A percentile compares a stretch with the other conserved stretches of the same genome.
phyloP scores from a whole-genome alignment of 2,888 invertebrate species.

The Cheilosia urbana region DNA sequence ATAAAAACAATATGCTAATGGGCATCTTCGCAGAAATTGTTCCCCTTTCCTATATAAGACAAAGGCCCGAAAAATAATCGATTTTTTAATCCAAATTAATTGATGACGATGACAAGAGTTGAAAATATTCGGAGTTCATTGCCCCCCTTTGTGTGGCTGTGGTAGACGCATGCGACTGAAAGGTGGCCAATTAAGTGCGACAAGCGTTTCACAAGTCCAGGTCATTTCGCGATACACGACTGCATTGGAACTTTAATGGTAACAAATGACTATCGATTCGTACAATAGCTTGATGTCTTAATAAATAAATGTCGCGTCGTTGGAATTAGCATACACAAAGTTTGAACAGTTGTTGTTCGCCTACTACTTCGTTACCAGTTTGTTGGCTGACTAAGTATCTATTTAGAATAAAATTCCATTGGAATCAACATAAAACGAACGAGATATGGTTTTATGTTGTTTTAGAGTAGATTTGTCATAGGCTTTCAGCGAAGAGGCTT shows the following conservation, averaged over 20 bases:
- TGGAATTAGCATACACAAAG: conserved; percentile 15
- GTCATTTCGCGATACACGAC: background rate
- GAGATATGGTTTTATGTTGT: conserved; percentile 31
- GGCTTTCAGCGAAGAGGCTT: no score
- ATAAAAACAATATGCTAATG: conserved; percentile 21
- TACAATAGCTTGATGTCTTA: conserved; percentile 18
- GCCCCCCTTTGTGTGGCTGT: no score
- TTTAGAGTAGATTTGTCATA: conserved; percentile 24
- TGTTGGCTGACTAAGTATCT: background rate
- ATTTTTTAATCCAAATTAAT: conserved; percentile 55
- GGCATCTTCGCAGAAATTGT: conserved; percentile 6
- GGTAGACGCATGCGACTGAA: no score
- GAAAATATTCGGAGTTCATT: background rate
- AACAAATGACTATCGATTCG: conserved; percentile 7
- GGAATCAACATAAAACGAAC: background rate
- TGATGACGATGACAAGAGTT: conserved; percentile 29
- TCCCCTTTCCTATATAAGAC: background rate
- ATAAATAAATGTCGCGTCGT: conserved; percentile 12
- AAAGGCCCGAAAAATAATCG: conserved; percentile 35
- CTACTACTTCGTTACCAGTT: background rate
- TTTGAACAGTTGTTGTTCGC: conserved; percentile 1
- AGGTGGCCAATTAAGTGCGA: no score
- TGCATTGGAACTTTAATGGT: background rate
- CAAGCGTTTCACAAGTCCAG: background rate
- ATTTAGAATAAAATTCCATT: background rate